Evolutionary conservation across 2,113 vertebrate genomes (phyloP).

Genomic region (Abramis brama): DNA sequence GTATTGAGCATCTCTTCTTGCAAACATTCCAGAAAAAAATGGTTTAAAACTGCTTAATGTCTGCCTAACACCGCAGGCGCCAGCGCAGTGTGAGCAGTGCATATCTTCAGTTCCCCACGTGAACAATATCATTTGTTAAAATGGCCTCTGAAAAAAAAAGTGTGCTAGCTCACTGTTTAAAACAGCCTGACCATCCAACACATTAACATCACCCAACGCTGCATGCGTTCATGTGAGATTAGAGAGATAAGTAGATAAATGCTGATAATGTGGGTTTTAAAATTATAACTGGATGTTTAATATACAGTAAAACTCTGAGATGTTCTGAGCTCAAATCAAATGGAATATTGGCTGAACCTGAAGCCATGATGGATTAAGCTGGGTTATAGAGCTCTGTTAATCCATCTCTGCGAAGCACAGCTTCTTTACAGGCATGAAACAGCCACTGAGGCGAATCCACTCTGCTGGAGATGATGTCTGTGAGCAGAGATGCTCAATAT

Average conservation of each 20-base stretch:
- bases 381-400: background rate
- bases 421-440: slow-evolving; percentile 21
- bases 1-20: too few species aligned
- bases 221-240: background rate
- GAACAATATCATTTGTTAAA: background rate
- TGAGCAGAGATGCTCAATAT: background rate
- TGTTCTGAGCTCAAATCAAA: background rate
- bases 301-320: background rate
- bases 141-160: background rate
- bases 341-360: background rate
- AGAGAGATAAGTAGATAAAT: background rate
- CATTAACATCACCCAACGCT: background rate
- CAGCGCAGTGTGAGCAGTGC: background rate
- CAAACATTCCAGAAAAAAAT: too few species aligned
- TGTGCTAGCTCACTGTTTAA: background rate
- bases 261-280: background rate
- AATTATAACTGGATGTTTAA: background rate
- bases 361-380: background rate
- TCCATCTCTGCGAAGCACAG: background rate
- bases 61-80: too few species aligned
- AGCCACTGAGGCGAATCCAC: background rate
- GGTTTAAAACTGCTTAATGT: too few species aligned
- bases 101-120: background rate
- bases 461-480: background rate
- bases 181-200: background rate